Percentiles rank a stretch among this genome's conserved stretches.
Evolutionary conservation across 30 jellyfish, hydroid and myxozoan species (phyloP).

Genomic region (Hydractinia symbiolongicarpus): DNA sequence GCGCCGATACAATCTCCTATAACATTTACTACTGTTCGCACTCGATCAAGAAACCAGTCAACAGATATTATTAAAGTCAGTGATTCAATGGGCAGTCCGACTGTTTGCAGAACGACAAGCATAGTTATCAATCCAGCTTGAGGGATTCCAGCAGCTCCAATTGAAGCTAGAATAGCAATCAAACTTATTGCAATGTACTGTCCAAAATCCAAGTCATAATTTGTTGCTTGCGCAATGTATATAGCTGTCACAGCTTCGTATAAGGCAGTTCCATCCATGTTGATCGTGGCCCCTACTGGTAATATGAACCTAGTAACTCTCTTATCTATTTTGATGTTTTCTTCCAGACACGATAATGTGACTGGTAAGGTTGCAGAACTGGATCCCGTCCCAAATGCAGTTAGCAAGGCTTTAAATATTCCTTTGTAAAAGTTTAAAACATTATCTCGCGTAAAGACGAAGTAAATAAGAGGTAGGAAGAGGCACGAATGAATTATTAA

Average conservation of each 20-base stretch:
- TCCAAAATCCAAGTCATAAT: slow-evolving; percentile 54
- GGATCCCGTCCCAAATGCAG: slow-evolving; percentile 95
- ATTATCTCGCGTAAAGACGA: slow-evolving; percentile 57
- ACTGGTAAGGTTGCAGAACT: slow-evolving; percentile 96
- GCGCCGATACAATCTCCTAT: slow-evolving; percentile 94
- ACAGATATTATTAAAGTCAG: slow-evolving; percentile 74
- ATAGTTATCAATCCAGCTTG: slow-evolving; percentile 96
- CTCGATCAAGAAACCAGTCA: slow-evolving; percentile 94
- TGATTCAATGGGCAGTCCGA: slow-evolving; percentile 94
- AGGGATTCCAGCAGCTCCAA: slow-evolving; percentile 99
- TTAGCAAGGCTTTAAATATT: slow-evolving; percentile 59
- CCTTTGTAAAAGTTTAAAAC: slow-evolving; percentile 63
- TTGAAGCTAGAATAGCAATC: slow-evolving; percentile 90
- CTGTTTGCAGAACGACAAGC: slow-evolving; percentile 93
- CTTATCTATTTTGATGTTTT: slow-evolving; percentile 58
- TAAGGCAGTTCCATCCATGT: slow-evolving; percentile 93
- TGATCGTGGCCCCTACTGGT: slow-evolving; percentile 88
- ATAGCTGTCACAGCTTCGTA: slow-evolving; percentile 88
- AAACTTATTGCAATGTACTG: slow-evolving; percentile 88
- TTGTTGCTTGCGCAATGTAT: slow-evolving; percentile 76
- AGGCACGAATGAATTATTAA: slow-evolving; percentile 65
- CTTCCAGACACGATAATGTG: slow-evolving; percentile 75
- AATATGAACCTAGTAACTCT: slow-evolving; percentile 70
- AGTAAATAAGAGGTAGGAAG: slow-evolving; percentile 59
- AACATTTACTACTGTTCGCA: slow-evolving; percentile 86